Conservation (phyloP, 2,797 vertebrate genomes). For the Lepus oiostolus region DNA sequence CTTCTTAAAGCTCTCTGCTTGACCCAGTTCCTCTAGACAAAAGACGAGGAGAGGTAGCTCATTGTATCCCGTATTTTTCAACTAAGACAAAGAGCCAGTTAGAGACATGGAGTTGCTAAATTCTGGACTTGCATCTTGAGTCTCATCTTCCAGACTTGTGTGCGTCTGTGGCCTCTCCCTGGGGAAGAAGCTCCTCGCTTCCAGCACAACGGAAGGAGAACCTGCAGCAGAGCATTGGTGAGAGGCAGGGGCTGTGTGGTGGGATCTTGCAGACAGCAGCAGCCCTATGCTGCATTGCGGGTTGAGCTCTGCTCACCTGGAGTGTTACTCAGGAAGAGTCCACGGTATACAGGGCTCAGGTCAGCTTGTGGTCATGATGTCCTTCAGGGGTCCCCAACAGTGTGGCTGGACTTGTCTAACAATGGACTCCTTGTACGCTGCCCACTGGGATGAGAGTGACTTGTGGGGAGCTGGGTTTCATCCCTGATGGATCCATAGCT, state of each 20-base stretch:
- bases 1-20: not conserved
- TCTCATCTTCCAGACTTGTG: not conserved
- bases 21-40: not conserved
- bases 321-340: not conserved
- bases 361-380: not conserved
- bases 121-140: not conserved
- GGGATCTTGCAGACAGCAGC: not conserved
- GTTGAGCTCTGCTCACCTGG: not conserved
- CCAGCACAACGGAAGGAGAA: not conserved
- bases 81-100: not conserved
- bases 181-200: not conserved
- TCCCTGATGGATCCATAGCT: too few relatives aligned
- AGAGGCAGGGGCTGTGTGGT: not conserved
- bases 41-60: not conserved
- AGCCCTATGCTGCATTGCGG: rapidly evolving
- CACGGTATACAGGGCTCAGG: not conserved
- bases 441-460: not conserved
- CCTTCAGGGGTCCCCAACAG: not conserved
- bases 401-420: not conserved
- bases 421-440: not conserved
- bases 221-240: not conserved
- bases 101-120: not conserved
- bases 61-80: not conserved
- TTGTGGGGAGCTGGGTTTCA: too few relatives aligned
- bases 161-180: not conserved